phyloP scores from a whole-genome alignment of 2,113 vertebrate species.

The Edolisoma coerulescens region DNA sequence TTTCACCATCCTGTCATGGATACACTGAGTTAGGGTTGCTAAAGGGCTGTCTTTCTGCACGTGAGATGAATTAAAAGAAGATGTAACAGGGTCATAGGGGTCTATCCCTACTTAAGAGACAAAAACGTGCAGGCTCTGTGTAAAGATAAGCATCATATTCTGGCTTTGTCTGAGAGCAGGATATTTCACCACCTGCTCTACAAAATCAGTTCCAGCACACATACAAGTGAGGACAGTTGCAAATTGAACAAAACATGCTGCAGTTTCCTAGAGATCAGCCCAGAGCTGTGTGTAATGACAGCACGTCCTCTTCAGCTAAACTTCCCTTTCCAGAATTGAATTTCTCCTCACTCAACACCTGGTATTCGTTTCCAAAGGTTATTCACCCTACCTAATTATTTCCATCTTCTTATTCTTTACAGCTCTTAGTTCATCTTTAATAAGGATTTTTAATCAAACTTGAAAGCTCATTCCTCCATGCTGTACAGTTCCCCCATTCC shows the following conservation, averaged over 20 bases:
- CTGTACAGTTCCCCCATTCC: constrained; percentile 4
- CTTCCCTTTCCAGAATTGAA: constrained; percentile 15
- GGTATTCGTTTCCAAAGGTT: neutral
- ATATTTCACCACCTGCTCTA: neutral
- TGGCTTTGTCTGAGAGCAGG: neutral
- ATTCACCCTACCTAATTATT: constrained; percentile 43
- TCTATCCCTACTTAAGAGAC: neutral
- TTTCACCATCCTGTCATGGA: neutral
- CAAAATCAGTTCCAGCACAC: neutral
- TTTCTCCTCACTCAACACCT: constrained; percentile 23
- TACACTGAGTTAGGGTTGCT: neutral
- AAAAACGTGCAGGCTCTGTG: neutral
- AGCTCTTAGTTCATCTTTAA: constrained; percentile 46
- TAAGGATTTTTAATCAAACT: constrained; percentile 62
- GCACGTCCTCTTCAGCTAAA: neutral
- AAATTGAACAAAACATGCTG: neutral
- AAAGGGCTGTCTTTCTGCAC: neutral
- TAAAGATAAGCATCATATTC: neutral
- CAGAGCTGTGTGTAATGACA: neutral
- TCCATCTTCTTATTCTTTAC: constrained; percentile 39
- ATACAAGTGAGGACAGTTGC: neutral
- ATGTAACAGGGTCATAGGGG: neutral
- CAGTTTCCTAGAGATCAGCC: constrained; percentile 24
- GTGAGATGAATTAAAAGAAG: neutral
- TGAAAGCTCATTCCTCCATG: constrained; percentile 49